Base-by-base conservation (phyloP, 2,888 invertebrate genomes). In the Sicus ferrugineus region DNA sequence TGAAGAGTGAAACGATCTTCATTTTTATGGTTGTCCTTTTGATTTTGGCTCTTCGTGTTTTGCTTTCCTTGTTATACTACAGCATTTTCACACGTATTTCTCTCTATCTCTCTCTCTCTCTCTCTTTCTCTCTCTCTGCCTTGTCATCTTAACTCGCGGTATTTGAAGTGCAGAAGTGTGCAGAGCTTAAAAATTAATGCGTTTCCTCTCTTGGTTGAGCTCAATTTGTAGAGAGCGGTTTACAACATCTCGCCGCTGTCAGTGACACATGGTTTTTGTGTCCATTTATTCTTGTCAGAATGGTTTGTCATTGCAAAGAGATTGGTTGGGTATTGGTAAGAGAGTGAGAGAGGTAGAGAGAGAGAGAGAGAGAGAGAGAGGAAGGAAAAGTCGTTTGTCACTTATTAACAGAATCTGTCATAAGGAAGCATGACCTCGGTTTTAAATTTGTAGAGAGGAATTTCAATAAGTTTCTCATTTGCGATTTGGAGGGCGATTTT, bases 231-330 rank as follows among this genome's bases (percentile, higher is more conserved):
- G 52, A 52, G 42, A 21, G 58, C 48, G 67, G 19, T 67, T 67
- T 14, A 58, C 69, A 69, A 69, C 65, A 65, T n/a, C n/a, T n/a
- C n/a, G n/a, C n/a, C n/a, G 69, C 50, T 69, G 69, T 69, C 65
- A 59, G 56, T 69, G 59, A 61, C 69, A 59, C 46, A 30, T 31
- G 59, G 46, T 46, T 58, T 58, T 31, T 42, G 38, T 61, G 67
- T 14, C 50, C 46, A 46, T 67, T 67, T 59, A 67, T 67, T 65
- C 38, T 34, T 26, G 23, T 7, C 21, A 7, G 11, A 59, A 9
- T 21, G 14, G 28, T 3, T 30, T n/a, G 61, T 7, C 16, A 46
- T 28, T 26, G 26, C 42, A 42, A 16, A 42, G n/a, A 42, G n/a
- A 42, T 16, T 38, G n/a, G n/a, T n/a, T n/a, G n/a, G n/a, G n/a